Base-by-base conservation (phyloP, 1,140 invertebrate genomes). In the Euwallacea fornicatus region DNA sequence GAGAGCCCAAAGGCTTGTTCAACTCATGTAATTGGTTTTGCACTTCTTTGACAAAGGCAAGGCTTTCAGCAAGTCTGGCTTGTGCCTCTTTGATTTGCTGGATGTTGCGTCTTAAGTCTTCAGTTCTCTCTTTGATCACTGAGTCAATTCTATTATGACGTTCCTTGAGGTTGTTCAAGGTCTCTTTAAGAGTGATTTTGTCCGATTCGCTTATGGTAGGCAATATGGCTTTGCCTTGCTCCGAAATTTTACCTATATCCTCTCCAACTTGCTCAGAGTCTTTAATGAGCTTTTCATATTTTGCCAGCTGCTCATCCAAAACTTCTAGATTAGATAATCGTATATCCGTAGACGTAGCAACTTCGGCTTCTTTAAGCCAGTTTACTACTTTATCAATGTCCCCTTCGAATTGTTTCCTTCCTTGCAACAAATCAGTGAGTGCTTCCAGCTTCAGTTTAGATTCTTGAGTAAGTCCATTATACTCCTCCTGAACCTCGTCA, bases 341-440 rank as follows among this genome's bases (percentile, higher is more conserved):
- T 3, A 95, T 81, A 76, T 95, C 93, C 43, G 90, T 87, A 10
- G 91, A 90, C 0, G 92, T 88, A 10, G 92, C 89, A 7, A 93
- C 91, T 83, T 96, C 93, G 56, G 92, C 92, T 84, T 96, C 90
- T 62, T 93, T 91, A 15, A 95, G 83, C 93, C 93, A 96, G 73
- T 92, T 88, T 73, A 91, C 87, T 78, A 91, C 92, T 74, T 90
- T 89, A 66, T 93, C 89, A 54, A 93, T 84, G 69, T 93, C 89
- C 63, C 86, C 88, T 81, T 96, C 93, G 77, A 96, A 93, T 13
- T 89, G 84, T 79, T 88, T 90, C 74, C 94, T 86, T 15, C 88
- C 88, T 81, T 90, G 86, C 9, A 94, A 81, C 9, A 93, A 82
- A 83, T 93, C 91, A 41, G 85, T 86, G 6, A 95, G 79, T 6